Conservation (phyloP, 23 tunicate genomes). For the Oikopleura albicans region DNA sequence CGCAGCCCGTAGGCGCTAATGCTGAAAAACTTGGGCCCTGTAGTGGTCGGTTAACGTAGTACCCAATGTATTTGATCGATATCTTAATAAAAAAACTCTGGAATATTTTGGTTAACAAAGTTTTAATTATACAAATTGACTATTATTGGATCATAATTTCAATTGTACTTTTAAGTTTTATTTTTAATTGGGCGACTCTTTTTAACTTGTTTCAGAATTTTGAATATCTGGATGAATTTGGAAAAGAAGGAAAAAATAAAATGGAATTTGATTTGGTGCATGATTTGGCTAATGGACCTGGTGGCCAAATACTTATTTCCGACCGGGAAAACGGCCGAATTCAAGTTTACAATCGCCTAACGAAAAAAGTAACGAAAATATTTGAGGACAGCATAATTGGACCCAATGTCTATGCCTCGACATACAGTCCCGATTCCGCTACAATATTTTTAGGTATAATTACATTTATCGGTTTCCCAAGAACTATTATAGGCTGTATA, state of each 20-base stretch:
- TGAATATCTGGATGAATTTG: not conserved
- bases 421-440: slow-evolving; percentile 18
- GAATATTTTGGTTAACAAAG: too few species aligned
- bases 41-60: too few species aligned
- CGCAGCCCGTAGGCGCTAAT: too few species aligned
- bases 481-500: too few species aligned
- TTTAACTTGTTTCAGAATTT: not conserved
- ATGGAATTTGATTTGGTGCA: not conserved
- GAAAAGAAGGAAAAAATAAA: not conserved
- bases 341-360: slow-evolving; percentile 29
- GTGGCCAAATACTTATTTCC: slow-evolving; percentile 37
- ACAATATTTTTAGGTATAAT: not conserved
- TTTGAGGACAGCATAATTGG: slow-evolving; percentile 39
- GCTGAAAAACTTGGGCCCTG: too few species aligned
- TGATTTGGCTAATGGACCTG: not conserved
- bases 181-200: not conserved
- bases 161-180: too few species aligned
- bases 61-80: too few species aligned
- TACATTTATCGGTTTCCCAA: too few species aligned
- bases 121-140: too few species aligned
- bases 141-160: too few species aligned
- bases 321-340: slow-evolving; percentile 79
- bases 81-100: too few species aligned
- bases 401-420: slow-evolving; percentile 35
- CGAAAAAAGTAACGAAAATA: slow-evolving; percentile 24